Conservation (phyloP, 1,140 invertebrate species). For the Neotoxoptera formosana region DNA sequence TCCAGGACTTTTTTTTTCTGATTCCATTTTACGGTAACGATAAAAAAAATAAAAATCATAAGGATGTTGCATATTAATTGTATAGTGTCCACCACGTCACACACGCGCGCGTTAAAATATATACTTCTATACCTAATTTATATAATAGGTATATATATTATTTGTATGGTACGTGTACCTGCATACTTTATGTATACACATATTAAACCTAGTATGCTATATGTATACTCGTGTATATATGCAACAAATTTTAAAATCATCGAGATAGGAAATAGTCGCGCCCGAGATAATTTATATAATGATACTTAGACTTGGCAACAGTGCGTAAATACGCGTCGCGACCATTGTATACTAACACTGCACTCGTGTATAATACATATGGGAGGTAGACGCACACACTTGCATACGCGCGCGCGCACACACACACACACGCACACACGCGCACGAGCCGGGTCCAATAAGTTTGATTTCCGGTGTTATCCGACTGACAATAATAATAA, state of each 20-base stretch:
- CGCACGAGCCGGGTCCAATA: constrained; percentile 38
- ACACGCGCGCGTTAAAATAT: background rate
- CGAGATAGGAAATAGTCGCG: constrained; percentile 46
- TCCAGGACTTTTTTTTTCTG: too few relatives aligned
- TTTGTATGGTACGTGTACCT: background rate
- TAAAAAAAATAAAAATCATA: background rate
- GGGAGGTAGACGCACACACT: background rate
- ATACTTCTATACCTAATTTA: background rate
- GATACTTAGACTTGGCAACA: constrained; percentile 44
- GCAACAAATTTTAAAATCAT: constrained; percentile 40
- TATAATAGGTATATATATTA: background rate
- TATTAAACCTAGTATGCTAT: background rate
- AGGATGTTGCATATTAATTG: background rate
- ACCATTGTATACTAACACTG: constrained; percentile 42
- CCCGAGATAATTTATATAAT: constrained; percentile 57
- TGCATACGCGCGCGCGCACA: background rate
- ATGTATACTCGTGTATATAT: too few relatives aligned
- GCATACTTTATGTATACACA: background rate
- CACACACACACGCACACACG: background rate
- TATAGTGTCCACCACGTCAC: background rate
- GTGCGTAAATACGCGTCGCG: constrained; percentile 38
- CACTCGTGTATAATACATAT: background rate
- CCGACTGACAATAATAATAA: constrained; percentile 44
- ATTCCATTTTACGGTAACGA: background rate
- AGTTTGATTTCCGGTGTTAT: constrained; percentile 57